Evolutionary conservation across 2,113 vertebrate species (phyloP), one percentile per base, ranked within the genome.

Genomic region (Desmodus rotundus): DNA sequence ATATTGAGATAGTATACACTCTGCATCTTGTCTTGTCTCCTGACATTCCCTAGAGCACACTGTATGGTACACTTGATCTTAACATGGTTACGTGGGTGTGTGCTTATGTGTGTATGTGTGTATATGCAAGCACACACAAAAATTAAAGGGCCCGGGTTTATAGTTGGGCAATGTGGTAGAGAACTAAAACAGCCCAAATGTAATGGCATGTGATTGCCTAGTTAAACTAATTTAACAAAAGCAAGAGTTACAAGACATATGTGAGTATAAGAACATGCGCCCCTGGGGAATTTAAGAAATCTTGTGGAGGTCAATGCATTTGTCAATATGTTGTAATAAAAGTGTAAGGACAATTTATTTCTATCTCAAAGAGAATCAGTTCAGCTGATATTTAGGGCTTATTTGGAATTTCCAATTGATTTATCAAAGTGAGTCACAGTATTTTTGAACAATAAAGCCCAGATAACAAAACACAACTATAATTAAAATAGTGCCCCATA

Each of bases 261-360:
- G 45, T 92, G 82, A 74, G 96, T 85, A 90, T 38, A 95, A 92
- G 65, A 96, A 56, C 41, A 85, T 82, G 73, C 50, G 4, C 17
- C 94, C 88, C 67, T 82, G 85, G 61, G 50, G 72, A 96, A 87
- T 92, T 88, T 91, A 28, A 91, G 76, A 94, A 94, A 68, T 84
- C 28, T 58, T 95, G 10, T 87, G 76, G 76, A 92, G 85, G 81
- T 68, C 65, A 82, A 96, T 83, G 33, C 28, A 58, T 87, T 95
- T 97, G 90, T 93, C 85, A 97, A 88, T 94, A 89, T 74, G 36
- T 15, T 96, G 3, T 95, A 97, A 94, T 94, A 90, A 97, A 96
- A 61, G 31, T 96, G 82, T 95, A 72, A 97, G 84, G 67, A 88
- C 58, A 73, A 63, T 85, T 86, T 94, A 87, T 78, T 94, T 92